Evolutionary conservation across 35 echinoderm and acorn worm genomes (phyloP).

Genomic region (Strongylocentrotus purpuratus): DNA sequence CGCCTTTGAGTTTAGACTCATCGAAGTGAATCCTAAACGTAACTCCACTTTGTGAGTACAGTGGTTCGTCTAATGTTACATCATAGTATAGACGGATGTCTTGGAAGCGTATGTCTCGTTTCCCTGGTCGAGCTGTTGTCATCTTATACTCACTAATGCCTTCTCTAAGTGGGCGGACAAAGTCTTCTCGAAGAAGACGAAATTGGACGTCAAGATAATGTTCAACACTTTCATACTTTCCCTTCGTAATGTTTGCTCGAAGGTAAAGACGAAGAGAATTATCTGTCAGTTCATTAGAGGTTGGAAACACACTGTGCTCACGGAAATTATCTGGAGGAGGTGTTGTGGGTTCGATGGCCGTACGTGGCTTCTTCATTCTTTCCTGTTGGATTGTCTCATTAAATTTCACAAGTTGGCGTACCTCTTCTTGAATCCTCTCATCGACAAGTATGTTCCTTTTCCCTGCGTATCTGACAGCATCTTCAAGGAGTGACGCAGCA

Average conservation of each 20-base stretch:
- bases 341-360: not conserved
- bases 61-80: too few relatives aligned
- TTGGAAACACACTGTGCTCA: constrained; percentile 52
- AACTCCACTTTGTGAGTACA: too few relatives aligned
- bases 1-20: too few relatives aligned
- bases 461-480: constrained; percentile 36
- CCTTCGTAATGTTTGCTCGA: constrained; percentile 39
- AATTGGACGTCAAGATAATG: constrained; percentile 74
- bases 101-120: too few relatives aligned
- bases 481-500: constrained; percentile 55
- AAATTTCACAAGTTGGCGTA: constrained; percentile 45
- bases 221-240: constrained; percentile 49
- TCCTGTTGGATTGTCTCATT: constrained; percentile 30
- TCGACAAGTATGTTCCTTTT: constrained; percentile 46
- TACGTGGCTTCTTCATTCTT: not conserved
- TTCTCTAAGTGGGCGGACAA: too few relatives aligned
- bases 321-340: constrained; percentile 70
- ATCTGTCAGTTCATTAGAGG: constrained; percentile 36
- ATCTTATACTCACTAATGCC: too few relatives aligned
- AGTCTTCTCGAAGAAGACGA: constrained; percentile 64
- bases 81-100: too few relatives aligned
- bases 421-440: constrained; percentile 6
- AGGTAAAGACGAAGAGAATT: constrained; percentile 35
- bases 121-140: too few relatives aligned
- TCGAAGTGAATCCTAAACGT: too few relatives aligned